Conservation (phyloP, 2,113 vertebrate species). For the Mobula hypostoma region DNA sequence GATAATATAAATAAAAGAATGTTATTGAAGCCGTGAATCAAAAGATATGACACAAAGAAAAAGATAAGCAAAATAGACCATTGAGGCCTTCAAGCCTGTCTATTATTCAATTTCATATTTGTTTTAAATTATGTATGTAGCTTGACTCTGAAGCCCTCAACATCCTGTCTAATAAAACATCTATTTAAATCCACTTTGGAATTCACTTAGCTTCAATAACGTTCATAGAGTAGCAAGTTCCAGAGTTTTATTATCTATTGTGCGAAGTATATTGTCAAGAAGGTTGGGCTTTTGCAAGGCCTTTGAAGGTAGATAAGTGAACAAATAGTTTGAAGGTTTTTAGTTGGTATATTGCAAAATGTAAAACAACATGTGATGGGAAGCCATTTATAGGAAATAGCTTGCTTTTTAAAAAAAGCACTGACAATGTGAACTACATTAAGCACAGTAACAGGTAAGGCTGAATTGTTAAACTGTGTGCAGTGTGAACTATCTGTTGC, state of each 20-base stretch:
- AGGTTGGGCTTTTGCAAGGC: not conserved
- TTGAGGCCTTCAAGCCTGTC: not conserved
- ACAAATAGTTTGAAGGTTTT: not conserved
- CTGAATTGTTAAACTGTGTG: not conserved
- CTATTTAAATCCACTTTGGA: not conserved
- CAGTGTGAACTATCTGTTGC: not conserved
- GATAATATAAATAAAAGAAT: not conserved
- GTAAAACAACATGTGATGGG: not conserved
- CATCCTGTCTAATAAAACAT: no score
- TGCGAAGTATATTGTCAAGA: not conserved
- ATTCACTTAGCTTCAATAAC: not conserved
- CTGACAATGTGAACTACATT: not conserved
- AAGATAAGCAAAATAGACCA: not conserved
- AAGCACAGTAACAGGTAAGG: not conserved
- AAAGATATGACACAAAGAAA: not conserved
- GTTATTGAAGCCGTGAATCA: not conserved
- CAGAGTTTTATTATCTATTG: not conserved
- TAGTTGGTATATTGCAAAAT: not conserved
- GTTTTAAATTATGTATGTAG: no score
- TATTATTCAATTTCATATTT: no score
- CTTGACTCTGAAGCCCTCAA: no score
- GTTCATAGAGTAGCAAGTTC: not conserved
- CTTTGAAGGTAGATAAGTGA: not conserved
- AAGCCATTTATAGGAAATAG: not conserved
- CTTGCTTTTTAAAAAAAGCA: not conserved